Evolutionary conservation across 2,113 vertebrate genomes (phyloP).

Genomic region (Malurus melanocephalus): DNA sequence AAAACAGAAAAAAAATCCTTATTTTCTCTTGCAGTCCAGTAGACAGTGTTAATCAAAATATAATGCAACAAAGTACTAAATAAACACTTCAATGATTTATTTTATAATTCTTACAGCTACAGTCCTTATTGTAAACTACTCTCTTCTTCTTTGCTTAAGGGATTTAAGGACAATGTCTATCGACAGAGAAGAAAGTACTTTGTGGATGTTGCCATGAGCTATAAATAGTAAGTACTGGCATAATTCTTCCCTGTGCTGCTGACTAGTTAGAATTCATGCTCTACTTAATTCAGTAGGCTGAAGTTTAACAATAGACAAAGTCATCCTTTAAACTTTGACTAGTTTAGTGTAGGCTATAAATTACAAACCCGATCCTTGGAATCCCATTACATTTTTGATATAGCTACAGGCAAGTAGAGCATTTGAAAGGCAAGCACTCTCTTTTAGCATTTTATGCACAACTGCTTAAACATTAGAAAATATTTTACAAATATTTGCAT

Average conservation of each 20-base stretch:
- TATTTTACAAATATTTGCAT: background rate
- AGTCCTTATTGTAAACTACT: constrained; percentile 43
- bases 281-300: constrained; percentile 31
- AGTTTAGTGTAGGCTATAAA: constrained; percentile 10
- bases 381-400: background rate
- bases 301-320: constrained; percentile 26
- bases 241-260: constrained; percentile 41
- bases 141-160: constrained; percentile 77
- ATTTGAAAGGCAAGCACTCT: background rate
- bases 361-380: constrained; percentile 30
- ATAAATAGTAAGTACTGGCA: constrained; percentile 90
- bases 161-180: constrained; percentile 96
- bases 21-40: background rate
- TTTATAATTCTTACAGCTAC: constrained; percentile 12
- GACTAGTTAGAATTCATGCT: constrained; percentile 42
- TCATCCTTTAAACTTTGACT: constrained; percentile 29
- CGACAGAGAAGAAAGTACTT: constrained; percentile 96
- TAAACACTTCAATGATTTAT: constrained; percentile 49
- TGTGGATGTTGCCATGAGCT: constrained; percentile 96
- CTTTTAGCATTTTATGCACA: background rate
- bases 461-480: background rate
- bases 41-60: constrained; percentile 24
- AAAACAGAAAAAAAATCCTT: background rate
- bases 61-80: constrained; percentile 8
- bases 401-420: background rate